Evolutionary conservation across 2,888 invertebrate genomes (phyloP).

Genomic region (Eupithecia exiguata): DNA sequence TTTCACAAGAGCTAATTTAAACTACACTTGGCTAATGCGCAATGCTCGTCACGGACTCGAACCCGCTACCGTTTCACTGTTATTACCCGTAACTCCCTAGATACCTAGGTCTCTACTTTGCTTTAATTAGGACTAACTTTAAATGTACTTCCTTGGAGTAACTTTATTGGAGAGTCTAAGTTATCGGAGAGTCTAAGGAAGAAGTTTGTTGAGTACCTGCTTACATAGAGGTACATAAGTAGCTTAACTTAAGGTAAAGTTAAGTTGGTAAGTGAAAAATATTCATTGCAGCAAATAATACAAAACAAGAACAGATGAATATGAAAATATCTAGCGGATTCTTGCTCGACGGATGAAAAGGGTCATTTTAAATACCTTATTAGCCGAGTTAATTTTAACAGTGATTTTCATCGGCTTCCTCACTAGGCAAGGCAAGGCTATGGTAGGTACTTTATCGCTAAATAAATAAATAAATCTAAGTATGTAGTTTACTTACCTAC

Average conservation of each 20-base stretch:
- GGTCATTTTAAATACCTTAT: no score
- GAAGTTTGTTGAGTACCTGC: not conserved
- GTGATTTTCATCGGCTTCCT: no score
- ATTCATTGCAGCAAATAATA: no score
- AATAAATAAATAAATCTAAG: no score
- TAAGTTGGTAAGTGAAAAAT: no score
- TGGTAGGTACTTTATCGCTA: no score
- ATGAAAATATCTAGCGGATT: no score
- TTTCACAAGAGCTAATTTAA: slow-evolving; percentile 24
- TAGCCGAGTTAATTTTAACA: no score
- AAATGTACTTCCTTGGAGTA: not conserved
- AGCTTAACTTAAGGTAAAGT: not conserved
- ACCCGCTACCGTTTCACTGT: slow-evolving; percentile 26
- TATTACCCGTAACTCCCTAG: slow-evolving; percentile 29
- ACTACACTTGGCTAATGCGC: slow-evolving; percentile 32
- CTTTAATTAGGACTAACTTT: slow-evolving; percentile 36
- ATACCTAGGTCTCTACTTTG: slow-evolving; percentile 14
- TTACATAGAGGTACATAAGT: not conserved
- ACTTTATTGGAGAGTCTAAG: slow-evolving; percentile 1
- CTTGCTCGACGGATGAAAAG: no score
- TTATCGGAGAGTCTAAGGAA: slow-evolving; percentile 1
- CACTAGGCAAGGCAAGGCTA: not conserved
- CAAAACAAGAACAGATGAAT: no score
- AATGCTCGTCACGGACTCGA: slow-evolving; percentile 35
- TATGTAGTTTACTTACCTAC: not conserved